Evolutionary conservation across 2,113 vertebrate genomes (phyloP).

Genomic region (Sylvia atricapilla): DNA sequence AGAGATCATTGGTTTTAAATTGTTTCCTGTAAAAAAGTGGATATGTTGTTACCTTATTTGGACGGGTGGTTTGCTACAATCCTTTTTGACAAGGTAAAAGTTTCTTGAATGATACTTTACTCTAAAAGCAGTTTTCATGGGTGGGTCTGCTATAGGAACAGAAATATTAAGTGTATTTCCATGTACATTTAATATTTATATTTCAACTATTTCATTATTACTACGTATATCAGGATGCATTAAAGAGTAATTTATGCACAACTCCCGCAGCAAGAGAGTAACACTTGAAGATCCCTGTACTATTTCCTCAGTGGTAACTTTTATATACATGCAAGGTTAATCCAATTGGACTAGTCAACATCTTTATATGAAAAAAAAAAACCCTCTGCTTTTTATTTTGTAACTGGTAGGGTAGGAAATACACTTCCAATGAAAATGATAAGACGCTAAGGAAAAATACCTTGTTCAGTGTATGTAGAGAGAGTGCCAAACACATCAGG

Average conservation of each 20-base stretch:
- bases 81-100: conserved; percentile 47
- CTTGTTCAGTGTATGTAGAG: conserved; percentile 19
- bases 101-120: conserved; percentile 49
- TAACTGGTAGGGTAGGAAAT: neutral
- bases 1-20: conserved; percentile 56
- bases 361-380: neutral
- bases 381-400: neutral
- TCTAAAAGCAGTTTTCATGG: conserved; percentile 25
- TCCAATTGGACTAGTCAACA: neutral
- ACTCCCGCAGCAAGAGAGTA: conserved; percentile 5
- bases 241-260: conserved; percentile 57
- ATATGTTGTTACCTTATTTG: conserved; percentile 28
- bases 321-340: neutral
- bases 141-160: conserved; percentile 43
- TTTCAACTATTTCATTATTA: conserved; percentile 55
- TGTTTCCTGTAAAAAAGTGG: conserved; percentile 50
- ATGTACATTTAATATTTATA: conserved; percentile 73
- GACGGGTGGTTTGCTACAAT: conserved; percentile 23
- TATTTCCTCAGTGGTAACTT: conserved; percentile 51
- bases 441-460: conserved; percentile 43
- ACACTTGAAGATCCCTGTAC: conserved; percentile 45
- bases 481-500: conserved; percentile 69
- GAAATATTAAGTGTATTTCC: conserved; percentile 71
- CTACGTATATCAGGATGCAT: conserved; percentile 58
- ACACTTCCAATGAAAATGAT: neutral